A percentile compares a stretch with the other conserved stretches of the same genome.
phyloP scores from a whole-genome alignment of 2,113 vertebrate genomes.

The Spheniscus mendiculus region DNA sequence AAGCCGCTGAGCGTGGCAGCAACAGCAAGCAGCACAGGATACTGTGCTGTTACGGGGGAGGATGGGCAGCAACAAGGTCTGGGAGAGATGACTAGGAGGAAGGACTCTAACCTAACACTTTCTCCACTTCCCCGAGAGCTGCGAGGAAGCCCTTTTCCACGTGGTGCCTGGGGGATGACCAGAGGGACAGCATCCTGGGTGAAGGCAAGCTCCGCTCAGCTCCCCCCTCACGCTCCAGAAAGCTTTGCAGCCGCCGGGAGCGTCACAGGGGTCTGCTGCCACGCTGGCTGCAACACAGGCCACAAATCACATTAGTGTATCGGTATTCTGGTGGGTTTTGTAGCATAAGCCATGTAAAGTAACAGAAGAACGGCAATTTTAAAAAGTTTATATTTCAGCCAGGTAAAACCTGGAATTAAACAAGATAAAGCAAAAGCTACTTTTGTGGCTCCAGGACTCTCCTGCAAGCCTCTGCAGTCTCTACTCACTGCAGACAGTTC shows the following conservation, averaged over 20 bases:
- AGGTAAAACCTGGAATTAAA: not conserved
- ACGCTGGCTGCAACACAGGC: not conserved
- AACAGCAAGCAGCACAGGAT: not conserved
- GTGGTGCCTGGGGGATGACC: accelerated
- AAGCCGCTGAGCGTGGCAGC: not conserved
- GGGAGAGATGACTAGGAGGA: not conserved
- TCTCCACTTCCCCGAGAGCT: not conserved
- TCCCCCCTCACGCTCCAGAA: not conserved
- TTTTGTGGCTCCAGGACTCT: not conserved
- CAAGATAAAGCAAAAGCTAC: not conserved
- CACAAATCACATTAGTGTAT: accelerated
- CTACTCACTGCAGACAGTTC: not conserved
- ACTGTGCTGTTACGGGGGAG: accelerated
- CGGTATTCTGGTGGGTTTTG: not conserved
- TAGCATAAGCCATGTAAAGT: not conserved
- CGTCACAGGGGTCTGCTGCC: not conserved
- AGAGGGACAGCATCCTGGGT: not conserved
- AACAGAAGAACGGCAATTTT: not conserved
- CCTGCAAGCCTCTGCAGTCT: not conserved
- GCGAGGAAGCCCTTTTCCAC: not conserved
- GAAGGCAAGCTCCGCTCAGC: not conserved
- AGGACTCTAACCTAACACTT: not conserved
- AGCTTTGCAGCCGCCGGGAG: not conserved
- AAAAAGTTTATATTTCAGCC: not conserved
- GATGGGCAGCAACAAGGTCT: not conserved